A percentile compares a stretch with the other conserved stretches of the same genome.
These are phyloP conservation scores for Diprion similis DNA, from an alignment of 1,140 invertebrate species.

Conservation along the genomic window DNA sequence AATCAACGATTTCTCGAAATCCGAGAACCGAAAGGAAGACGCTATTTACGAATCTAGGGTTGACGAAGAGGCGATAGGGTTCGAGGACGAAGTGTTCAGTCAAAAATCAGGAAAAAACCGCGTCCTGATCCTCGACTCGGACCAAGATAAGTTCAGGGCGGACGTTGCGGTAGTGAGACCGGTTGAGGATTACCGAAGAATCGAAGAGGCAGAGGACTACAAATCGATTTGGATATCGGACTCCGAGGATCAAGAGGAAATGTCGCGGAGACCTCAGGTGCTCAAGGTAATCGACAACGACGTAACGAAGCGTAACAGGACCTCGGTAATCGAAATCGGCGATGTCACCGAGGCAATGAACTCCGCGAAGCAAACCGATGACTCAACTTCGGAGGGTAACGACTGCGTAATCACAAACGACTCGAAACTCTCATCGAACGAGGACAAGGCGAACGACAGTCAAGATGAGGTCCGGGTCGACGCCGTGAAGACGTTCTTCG, in stretches of 20 bases:
- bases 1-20: background rate
- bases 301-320: slow-evolving; percentile 43
- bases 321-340: slow-evolving; percentile 30
- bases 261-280: slow-evolving; percentile 58
- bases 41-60: background rate
- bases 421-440: slow-evolving; percentile 26
- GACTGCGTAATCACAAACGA: background rate
- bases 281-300: slow-evolving; percentile 57
- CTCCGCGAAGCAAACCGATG: background rate
- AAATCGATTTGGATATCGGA: slow-evolving; percentile 56
- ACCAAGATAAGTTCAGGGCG: slow-evolving; percentile 21
- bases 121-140: slow-evolving; percentile 15
- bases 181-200: background rate
- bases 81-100: slow-evolving; percentile 1
- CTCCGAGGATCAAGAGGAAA: slow-evolving; percentile 44
- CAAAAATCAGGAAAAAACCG: slow-evolving; percentile 14
- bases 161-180: slow-evolving; percentile 29
- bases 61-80: background rate
- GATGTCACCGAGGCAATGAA: slow-evolving; percentile 22
- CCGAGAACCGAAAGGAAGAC: background rate
- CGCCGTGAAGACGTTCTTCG: slow-evolving; percentile 50
- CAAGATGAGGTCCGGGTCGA: slow-evolving; percentile 38
- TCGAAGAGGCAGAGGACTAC: slow-evolving; percentile 45
- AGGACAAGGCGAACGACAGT: slow-evolving; percentile 38
- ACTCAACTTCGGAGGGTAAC: background rate